Conservation (phyloP, 2,888 invertebrate genomes). For the Ennomos quercinarius region DNA sequence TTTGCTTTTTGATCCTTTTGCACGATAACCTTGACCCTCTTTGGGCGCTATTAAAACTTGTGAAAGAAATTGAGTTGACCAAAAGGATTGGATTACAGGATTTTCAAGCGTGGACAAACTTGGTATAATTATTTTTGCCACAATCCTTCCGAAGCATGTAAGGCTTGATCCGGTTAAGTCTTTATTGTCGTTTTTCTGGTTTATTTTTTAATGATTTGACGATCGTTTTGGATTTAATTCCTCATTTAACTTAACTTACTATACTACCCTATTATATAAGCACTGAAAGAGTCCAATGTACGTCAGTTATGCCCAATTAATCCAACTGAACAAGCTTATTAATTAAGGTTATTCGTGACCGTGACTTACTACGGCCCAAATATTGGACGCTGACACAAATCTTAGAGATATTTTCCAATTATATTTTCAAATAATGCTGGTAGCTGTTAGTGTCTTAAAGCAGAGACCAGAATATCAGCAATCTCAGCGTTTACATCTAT, state of each 20-base stretch:
- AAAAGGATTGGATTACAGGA: conserved; percentile 44
- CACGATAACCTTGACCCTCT: conserved; percentile 40
- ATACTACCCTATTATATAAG: background rate
- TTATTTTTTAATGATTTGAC: background rate
- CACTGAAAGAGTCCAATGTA: conserved; percentile 4
- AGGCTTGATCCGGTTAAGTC: conserved; percentile 16
- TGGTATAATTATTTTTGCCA: conserved; percentile 22
- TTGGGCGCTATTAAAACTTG: conserved; percentile 43
- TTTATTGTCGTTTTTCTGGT: conserved; percentile 6
- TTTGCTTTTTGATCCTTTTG: conserved; percentile 44
- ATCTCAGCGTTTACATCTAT: background rate
- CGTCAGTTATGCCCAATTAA: conserved; percentile 16
- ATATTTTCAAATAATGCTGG: too few relatives aligned
- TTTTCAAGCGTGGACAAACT: conserved; percentile 39
- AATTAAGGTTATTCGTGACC: conserved; percentile 6
- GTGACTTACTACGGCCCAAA: conserved; percentile 1
- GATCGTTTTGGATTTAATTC: background rate
- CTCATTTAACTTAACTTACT: too few relatives aligned
- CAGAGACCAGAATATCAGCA: background rate
- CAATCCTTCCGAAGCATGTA: conserved; percentile 18
- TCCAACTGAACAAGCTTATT: conserved; percentile 12
- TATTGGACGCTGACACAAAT: background rate
- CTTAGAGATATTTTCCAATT: too few relatives aligned
- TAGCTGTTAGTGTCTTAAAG: too few relatives aligned
- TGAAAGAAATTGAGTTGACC: conserved; percentile 41